These are phyloP conservation scores for Austrofundulus limnaeus DNA, from an alignment of 2,113 vertebrate species.

Conservation along the genomic window DNA sequence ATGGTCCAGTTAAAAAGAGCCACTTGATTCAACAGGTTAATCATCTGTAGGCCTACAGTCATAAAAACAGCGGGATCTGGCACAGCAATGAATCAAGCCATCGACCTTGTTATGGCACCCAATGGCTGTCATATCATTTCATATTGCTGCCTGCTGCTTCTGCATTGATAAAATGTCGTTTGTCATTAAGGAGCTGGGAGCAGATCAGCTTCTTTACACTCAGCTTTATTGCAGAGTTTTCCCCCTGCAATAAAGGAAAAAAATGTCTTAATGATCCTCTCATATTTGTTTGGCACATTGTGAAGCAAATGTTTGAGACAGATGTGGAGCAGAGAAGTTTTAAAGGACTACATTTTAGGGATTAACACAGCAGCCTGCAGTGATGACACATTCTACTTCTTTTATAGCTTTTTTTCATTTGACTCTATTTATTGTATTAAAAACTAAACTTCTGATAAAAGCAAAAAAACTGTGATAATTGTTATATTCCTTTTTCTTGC, in stretches of 20 bases:
- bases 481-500: conserved; percentile 2
- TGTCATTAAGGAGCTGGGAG: conserved; percentile 62
- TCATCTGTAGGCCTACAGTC: conserved; percentile 45
- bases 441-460: conserved; percentile 72
- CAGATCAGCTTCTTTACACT: conserved; percentile 45
- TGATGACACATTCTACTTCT: neutral
- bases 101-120: conserved; percentile 73
- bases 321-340: too few species aligned
- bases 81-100: conserved; percentile 53
- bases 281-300: neutral
- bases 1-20: neutral
- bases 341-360: too few species aligned
- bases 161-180: conserved; percentile 74
- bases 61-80: conserved; percentile 65
- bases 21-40: conserved; percentile 64
- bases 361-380: too few species aligned
- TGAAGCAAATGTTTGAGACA: neutral
- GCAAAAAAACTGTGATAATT: conserved; percentile 55
- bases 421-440: conserved; percentile 58
- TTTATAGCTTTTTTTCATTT: neutral
- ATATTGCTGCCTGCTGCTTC: conserved; percentile 67
- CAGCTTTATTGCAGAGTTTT: conserved; percentile 4
- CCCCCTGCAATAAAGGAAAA: neutral
- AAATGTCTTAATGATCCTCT: neutral
- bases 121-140: conserved; percentile 71